Conservation (phyloP, 2,888 invertebrate genomes). For the Drosophila austrosaltans region DNA sequence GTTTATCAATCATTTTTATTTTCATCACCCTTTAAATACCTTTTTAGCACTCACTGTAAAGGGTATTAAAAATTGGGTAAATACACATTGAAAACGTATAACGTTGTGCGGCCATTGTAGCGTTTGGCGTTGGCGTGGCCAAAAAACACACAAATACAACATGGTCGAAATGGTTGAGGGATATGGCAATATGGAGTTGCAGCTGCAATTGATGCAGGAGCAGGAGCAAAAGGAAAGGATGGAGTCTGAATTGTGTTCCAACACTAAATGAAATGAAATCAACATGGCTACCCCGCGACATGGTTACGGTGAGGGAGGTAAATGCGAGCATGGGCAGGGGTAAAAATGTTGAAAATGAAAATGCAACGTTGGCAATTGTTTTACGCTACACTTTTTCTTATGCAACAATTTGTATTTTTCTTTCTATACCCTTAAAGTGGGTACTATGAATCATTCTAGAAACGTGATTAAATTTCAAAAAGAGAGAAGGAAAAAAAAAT, state of each 20-base stretch:
- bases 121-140: conserved; percentile 61
- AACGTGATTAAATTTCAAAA: neutral
- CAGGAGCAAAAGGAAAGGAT: neutral
- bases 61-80: neutral
- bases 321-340: conserved; percentile 4
- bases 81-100: conserved; percentile 27
- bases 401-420: conserved; percentile 27
- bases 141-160: conserved; percentile 41
- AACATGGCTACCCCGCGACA: conserved; percentile 73
- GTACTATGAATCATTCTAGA: neutral
- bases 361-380: conserved; percentile 78
- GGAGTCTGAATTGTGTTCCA: conserved; percentile 9
- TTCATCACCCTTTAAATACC: neutral
- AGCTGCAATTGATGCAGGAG: conserved; percentile 34
- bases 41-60: neutral
- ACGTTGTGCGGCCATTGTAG: conserved; percentile 39
- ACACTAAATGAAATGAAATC: conserved; percentile 74
- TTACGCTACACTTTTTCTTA: conserved; percentile 55
- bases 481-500: neutral
- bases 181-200: neutral
- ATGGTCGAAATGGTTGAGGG: conserved; percentile 1
- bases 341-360: conserved; percentile 40
- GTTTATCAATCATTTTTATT: too few relatives aligned
- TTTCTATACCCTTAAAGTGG: neutral
- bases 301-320: neutral